phyloP scores from a whole-genome alignment of 2,888 invertebrate species.

The Glyphotaelius pellucidus region DNA sequence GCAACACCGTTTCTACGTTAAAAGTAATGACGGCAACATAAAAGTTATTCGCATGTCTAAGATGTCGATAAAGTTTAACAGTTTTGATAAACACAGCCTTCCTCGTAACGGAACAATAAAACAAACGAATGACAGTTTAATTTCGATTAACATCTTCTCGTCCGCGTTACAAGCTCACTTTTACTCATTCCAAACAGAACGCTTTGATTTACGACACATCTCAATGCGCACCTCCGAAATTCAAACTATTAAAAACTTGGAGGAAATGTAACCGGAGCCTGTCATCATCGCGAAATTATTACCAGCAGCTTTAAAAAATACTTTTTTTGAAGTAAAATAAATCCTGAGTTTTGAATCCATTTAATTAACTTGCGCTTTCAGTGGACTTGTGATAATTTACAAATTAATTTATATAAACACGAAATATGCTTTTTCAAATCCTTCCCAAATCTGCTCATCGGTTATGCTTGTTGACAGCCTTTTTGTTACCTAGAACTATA shows the following conservation, averaged over 20 bases:
- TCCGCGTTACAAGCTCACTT: constrained; percentile 34
- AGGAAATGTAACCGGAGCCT: background rate
- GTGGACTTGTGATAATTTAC: background rate
- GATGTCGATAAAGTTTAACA: background rate
- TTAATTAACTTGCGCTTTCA: background rate
- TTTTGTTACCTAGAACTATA: no score
- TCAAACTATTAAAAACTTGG: background rate
- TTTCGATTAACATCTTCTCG: constrained; percentile 59
- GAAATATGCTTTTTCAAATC: no score
- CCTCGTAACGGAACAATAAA: constrained; percentile 53
- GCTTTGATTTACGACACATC: constrained; percentile 38
- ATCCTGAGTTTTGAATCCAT: background rate
- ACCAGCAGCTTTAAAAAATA: background rate
- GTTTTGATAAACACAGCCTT: constrained; percentile 25
- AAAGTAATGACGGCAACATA: no score
- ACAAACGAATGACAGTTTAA: constrained; percentile 60
- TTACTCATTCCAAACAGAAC: constrained; percentile 18
- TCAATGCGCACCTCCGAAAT: constrained; percentile 4
- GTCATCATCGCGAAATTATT: background rate
- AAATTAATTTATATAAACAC: no score
- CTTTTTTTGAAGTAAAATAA: background rate
- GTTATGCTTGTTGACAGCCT: no score
- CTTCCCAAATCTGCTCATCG: no score
- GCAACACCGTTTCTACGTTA: no score
- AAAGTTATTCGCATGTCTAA: background rate